Evolutionary conservation across 2,797 vertebrate genomes (phyloP), one percentile per base, ranked within the genome.

Genomic region (Hydrocynus forskahlii): DNA sequence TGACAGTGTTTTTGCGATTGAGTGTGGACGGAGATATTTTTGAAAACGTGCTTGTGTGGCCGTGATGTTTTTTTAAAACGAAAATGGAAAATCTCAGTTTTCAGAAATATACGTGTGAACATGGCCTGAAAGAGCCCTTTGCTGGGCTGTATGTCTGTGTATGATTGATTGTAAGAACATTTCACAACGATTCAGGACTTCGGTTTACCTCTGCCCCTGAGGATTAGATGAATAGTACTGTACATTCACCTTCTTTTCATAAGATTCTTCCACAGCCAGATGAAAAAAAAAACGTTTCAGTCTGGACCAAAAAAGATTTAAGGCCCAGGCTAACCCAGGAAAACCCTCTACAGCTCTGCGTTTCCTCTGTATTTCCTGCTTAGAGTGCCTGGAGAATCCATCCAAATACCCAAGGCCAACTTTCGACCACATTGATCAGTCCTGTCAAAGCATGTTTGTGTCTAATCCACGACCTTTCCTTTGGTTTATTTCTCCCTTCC

Each of bases 381-480:
- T 68, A 62, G 72, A 73, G 29, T 14, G 52, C 7, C 54, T 74
- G 59, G 73, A 59, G 64, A 81, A 35, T 35, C 68, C 23, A 67
- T 73, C 63, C 59, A 40, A 16, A 3, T 78, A 62, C 43, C 69
- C 16, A 40, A 81, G 63, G 55, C 35, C 66, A 78, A 64, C 72
- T 69, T n/a, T 71, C 79, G 66, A 64, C 71, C 21, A n/a, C 2
- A 8, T 60, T 84, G 75, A 81, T 64, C 78, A 78, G 75, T 52
- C 54, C 48, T 74, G 70, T 74, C 75, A 69, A 68, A 75, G 72
- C 70, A 78, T 62, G 16, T 81, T 68, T 78, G 75, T 76, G 38
- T 67, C 59, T 81, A 59, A 63, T 81, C 75, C 54, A 69, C 38
- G n/a, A 54, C 5, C 7, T 25, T 75, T 17, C 8, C 35, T 70